A percentile compares a stretch with the other conserved stretches of the same genome.
Conservation (phyloP, 1,140 invertebrate species). For the Chironomus tepperi region DNA sequence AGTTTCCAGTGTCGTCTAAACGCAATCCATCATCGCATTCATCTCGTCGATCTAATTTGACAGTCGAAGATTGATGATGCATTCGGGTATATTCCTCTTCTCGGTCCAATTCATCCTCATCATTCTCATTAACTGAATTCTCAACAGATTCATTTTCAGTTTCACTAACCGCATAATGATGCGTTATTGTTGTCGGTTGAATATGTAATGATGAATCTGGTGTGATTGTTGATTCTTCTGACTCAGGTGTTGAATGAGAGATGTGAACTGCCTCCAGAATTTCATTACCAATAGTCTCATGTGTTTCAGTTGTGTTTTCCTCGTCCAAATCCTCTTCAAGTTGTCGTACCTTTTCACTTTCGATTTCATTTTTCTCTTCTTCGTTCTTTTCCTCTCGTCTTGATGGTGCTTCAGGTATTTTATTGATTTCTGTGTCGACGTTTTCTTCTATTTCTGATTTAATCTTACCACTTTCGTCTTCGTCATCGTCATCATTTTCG, state of each 20-base stretch:
- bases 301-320: conserved; percentile 18
- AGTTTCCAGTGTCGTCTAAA: conserved; percentile 35
- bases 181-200: neutral
- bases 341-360: conserved; percentile 36
- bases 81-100: neutral
- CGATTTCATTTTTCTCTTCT: conserved; percentile 29
- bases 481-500: conserved; percentile 22
- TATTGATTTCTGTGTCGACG: neutral
- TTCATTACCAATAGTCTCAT: neutral
- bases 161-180: neutral
- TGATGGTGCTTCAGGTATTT: neutral
- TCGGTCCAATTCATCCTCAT: neutral
- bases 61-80: conserved; percentile 19
- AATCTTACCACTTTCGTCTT: conserved; percentile 25
- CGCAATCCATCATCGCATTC: conserved; percentile 40
- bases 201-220: neutral
- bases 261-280: neutral
- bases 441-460: neutral
- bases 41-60: conserved; percentile 16
- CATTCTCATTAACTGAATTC: conserved; percentile 26
- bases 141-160: neutral
- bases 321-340: conserved; percentile 27
- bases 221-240: neutral
- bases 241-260: neutral
- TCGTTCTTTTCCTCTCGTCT: neutral